A percentile compares a stretch with the other conserved stretches of the same genome.
These are phyloP conservation scores for Karalla daura DNA, from an alignment of 2,797 vertebrate species.

Conservation along the genomic window DNA sequence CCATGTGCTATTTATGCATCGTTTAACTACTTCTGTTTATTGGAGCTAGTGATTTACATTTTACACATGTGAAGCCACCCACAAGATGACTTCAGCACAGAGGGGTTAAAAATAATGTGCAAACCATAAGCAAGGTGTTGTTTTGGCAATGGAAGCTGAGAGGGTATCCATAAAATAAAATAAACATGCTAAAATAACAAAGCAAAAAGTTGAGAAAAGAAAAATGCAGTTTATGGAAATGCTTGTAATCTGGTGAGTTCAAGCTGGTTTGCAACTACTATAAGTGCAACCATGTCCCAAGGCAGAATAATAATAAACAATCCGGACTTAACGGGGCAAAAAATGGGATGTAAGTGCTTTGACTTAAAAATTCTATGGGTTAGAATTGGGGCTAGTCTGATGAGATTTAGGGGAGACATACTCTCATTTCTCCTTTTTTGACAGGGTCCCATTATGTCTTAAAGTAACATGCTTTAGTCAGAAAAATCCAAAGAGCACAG, in stretches of 20 bases:
- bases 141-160: constrained; percentile 40
- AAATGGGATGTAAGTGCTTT: constrained; percentile 44
- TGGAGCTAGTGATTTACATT: constrained; percentile 62
- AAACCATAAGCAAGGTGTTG: constrained; percentile 37
- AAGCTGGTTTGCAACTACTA: constrained; percentile 42
- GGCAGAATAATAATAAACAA: constrained; percentile 21
- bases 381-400: too few species aligned
- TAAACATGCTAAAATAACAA: neutral
- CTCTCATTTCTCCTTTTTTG: too few species aligned
- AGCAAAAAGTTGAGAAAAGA: constrained; percentile 4
- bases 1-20: constrained; percentile 53
- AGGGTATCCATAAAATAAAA: constrained; percentile 46
- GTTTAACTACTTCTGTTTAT: constrained; percentile 60
- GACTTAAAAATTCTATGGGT: constrained; percentile 39
- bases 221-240: constrained; percentile 50
- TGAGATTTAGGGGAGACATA: constrained; percentile 66
- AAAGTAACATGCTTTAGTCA: too few species aligned
- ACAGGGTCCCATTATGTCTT: too few species aligned
- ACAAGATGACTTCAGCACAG: constrained; percentile 37
- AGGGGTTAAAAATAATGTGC: constrained; percentile 31
- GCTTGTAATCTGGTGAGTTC: constrained; percentile 44
- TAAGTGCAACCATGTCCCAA: constrained; percentile 19
- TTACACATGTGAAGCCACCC: constrained; percentile 58
- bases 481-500: too few species aligned
- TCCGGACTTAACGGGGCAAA: constrained; percentile 48